phyloP scores from a whole-genome alignment of 1,140 invertebrate species.

The Acromyrmex heyeri region DNA sequence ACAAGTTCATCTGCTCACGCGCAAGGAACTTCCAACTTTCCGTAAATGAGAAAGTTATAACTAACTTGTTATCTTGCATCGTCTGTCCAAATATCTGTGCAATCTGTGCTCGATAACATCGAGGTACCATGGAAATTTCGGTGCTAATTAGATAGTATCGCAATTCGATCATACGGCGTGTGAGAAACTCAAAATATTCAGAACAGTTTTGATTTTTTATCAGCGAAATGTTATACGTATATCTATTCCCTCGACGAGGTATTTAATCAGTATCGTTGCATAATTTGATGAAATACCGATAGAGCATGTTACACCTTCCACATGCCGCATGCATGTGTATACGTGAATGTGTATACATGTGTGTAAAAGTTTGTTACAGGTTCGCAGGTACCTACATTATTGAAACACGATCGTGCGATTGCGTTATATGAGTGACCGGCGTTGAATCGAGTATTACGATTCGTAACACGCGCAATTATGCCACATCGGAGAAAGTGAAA shows the following conservation, averaged over 20 bases:
- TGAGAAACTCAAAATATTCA: neutral
- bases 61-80: conserved; percentile 11
- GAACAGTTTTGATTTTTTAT: neutral
- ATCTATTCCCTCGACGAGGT: neutral
- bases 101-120: conserved; percentile 6
- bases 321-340: neutral
- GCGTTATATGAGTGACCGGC: conserved; percentile 19
- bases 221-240: neutral
- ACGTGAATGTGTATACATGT: too few relatives aligned
- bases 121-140: neutral
- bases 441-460: conserved; percentile 64
- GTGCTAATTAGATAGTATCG: neutral
- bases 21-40: conserved; percentile 1
- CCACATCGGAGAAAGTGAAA: conserved; percentile 76
- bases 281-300: neutral
- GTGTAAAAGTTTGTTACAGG: conserved; percentile 2
- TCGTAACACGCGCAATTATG: conserved; percentile 76
- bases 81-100: neutral
- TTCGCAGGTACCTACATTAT: conserved; percentile 12
- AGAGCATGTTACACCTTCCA: neutral
- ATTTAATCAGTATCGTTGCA: neutral
- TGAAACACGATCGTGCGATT: conserved; percentile 34
- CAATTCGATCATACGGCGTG: neutral
- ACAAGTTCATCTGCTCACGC: conserved; percentile 2
- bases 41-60: conserved; percentile 18